Base-by-base conservation (phyloP, 2,113 vertebrate species). In the Chunga burmeisteri region DNA sequence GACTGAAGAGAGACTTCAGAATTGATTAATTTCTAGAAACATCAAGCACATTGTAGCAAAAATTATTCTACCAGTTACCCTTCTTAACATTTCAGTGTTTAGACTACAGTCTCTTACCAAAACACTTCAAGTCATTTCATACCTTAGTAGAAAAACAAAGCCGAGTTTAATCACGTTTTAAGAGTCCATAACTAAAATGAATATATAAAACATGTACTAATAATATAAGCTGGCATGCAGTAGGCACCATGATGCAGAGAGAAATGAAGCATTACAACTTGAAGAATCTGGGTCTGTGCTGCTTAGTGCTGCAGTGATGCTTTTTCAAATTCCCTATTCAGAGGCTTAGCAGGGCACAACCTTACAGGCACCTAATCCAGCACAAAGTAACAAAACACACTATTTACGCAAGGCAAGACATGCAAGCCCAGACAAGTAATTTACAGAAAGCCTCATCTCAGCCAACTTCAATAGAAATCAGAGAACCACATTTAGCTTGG, bases 371-470 rank as follows among this genome's bases (percentile, higher is more conserved):
- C 56, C 14, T 50, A 78, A 78, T 0, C 2, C 58, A 82, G 92
- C 22, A 85, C 3, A 85, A 81, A 89, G 47, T 53, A 96, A 92
- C 79, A 90, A 82, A 91, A 93, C 81, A 55, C 18, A 13, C 49
- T 75, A 52, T 90, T 94, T 96, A 78, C 0, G 6, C 81, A 83
- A 81, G 86, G 73, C 84, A 16, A 86, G 90, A 63, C 20, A 18
- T 50, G 58, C 96, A 96, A 91, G 97, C 49, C 85, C 86, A 91
- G 91, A 74, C 96, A 97, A 81, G 94, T 13, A 49, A 87, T 34
- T 86, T 7, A 67, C 32, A 92, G 86, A 94, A 90, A 88, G 72
- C 47, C 29, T 88, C 55, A 66, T 30, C 79, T 77, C 27, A 29
- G 88, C 52, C 93, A 93, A 89, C 21, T 87, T 55, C 88, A 96